Conservation (phyloP, 1,140 invertebrate species). For the Radopholus similis region DNA sequence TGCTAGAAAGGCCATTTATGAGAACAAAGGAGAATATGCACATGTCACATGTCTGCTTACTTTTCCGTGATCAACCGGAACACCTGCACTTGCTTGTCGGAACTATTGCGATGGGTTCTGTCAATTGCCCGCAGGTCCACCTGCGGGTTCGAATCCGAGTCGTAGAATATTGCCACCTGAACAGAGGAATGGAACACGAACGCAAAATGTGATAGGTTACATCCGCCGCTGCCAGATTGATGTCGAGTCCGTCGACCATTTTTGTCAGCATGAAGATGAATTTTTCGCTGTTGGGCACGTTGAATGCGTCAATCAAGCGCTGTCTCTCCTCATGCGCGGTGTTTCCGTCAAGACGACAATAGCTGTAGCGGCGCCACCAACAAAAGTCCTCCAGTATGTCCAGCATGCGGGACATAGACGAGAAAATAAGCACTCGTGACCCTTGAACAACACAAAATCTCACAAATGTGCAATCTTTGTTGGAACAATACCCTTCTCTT, state of each 20-base stretch:
- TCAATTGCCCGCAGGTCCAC: constrained; percentile 94
- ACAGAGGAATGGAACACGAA: no score
- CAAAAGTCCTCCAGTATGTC: constrained; percentile 99
- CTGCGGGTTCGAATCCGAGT: constrained; percentile 99
- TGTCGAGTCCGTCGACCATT: constrained; percentile 89
- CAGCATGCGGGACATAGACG: constrained; percentile 97
- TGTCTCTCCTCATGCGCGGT: constrained; percentile 93
- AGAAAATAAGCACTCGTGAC: constrained; percentile 92
- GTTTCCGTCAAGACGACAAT: constrained; percentile 92
- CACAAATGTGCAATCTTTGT: neutral
- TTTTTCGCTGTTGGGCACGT: constrained; percentile 81
- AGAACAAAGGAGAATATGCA: neutral
- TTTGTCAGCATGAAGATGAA: constrained; percentile 99
- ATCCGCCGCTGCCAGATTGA: constrained; percentile 96
- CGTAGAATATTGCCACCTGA: constrained; percentile 95
- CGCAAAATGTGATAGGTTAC: no score
- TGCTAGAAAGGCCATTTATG: no score
- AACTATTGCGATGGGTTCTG: constrained; percentile 96
- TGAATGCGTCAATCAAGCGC: constrained; percentile 90
- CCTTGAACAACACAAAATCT: constrained; percentile 56
- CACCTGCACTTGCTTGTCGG: constrained; percentile 87
- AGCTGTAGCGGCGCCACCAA: constrained; percentile 82
- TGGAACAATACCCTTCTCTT: constrained; percentile 71
- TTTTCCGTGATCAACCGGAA: constrained; percentile 95
- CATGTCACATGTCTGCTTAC: neutral